These are phyloP conservation scores for Synergus gifuensis DNA, from an alignment of 2,888 invertebrate species.

Conservation along the genomic window DNA sequence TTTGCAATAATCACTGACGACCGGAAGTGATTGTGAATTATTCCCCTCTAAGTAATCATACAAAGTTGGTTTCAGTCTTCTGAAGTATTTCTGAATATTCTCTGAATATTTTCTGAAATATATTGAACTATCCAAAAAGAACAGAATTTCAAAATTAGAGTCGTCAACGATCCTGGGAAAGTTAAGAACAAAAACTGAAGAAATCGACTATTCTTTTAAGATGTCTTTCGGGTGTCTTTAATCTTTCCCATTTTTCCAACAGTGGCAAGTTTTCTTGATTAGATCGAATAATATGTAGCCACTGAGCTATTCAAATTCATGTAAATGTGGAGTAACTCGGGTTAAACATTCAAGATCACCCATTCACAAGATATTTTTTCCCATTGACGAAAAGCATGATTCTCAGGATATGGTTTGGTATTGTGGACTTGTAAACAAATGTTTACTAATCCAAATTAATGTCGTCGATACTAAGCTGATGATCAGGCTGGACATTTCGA, in stretches of 20 bases:
- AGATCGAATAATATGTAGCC: neutral
- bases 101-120: neutral
- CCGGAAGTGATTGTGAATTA: constrained; percentile 18
- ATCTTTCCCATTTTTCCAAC: neutral
- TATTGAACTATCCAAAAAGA: too few relatives aligned
- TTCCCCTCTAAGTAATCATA: constrained; percentile 2
- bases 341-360: neutral
- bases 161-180: neutral
- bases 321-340: constrained; percentile 9
- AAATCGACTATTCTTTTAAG: neutral
- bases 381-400: constrained; percentile 2
- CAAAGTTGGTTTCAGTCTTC: neutral
- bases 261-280: neutral
- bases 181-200: neutral
- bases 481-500: constrained; percentile 50
- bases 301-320: constrained; percentile 16
- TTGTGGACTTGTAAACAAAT: constrained; percentile 58
- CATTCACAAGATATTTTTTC: neutral
- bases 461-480: constrained; percentile 50
- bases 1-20: neutral
- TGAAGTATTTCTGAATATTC: neutral
- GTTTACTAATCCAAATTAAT: constrained; percentile 62
- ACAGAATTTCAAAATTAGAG: too few relatives aligned
- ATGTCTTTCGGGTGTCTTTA: neutral
- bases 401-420: neutral